Percentiles rank a stretch among this genome's conserved stretches.
Evolutionary conservation across 2,797 vertebrate species (phyloP).

Genomic region (Semotilus atromaculatus): DNA sequence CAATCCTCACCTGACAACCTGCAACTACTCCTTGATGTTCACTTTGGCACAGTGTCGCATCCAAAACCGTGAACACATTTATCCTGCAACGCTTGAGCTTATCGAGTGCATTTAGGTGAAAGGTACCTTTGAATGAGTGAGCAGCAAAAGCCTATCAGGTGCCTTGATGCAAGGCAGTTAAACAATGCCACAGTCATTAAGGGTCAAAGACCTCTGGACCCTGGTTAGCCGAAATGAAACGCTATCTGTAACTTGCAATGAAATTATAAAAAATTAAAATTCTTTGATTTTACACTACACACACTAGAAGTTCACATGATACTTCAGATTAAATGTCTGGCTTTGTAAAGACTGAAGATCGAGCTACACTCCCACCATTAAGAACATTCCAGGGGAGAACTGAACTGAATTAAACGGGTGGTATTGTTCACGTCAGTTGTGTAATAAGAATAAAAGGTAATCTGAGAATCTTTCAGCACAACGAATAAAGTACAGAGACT

Average conservation of each 20-base stretch:
- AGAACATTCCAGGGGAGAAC: background rate
- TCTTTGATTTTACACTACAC: background rate
- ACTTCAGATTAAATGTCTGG: conserved; percentile 11
- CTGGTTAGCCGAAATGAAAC: background rate
- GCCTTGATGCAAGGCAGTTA: background rate
- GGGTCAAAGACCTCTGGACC: conserved; percentile 32
- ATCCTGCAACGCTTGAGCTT: background rate
- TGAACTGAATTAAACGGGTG: background rate
- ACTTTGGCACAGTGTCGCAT: background rate
- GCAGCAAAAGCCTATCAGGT: conserved; percentile 23
- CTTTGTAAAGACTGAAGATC: background rate
- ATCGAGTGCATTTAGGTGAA: conserved; percentile 36
- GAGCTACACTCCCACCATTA: background rate
- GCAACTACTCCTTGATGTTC: background rate
- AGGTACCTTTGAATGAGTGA: background rate
- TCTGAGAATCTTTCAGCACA: background rate
- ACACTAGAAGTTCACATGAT: background rate
- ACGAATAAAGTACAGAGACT: background rate
- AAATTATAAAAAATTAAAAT: background rate
- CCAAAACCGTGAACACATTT: background rate
- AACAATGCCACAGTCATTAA: background rate
- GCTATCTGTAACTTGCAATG: background rate
- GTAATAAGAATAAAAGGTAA: conserved; percentile 24
- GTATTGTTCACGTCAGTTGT: background rate
- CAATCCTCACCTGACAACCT: conserved; percentile 7